Evolutionary conservation across 64 coral and sea anemone genomes (phyloP), one percentile per base, ranked within the genome.

Genomic region (Dendrophyllia cribrosa): DNA sequence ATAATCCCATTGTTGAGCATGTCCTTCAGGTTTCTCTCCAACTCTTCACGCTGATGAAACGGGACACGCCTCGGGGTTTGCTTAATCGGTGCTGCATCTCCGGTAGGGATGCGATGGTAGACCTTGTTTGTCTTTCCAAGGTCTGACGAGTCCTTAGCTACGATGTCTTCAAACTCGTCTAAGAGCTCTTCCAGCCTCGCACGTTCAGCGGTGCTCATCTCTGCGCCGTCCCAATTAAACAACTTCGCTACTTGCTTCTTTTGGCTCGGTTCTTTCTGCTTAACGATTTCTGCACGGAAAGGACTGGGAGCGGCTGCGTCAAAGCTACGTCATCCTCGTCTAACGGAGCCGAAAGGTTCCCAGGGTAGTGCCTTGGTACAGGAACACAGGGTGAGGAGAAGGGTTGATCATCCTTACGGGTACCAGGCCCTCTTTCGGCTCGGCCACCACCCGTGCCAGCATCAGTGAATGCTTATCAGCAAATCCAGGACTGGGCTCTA

Each of bases 381-480:
- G 44, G 75, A 78, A 56, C 86, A 88, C 70, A 7, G 68, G 70
- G 58, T 75, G 20, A 46, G 86, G 72, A 73, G 72, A 88, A 59
- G 71, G 72, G 43, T 88, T 88, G 51, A 88, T 75, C 58, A 88
- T 24, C 21, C 86, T 74, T 20, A 88, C 72, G 19, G 69, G 71
- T 61, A 88, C 86, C 52, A 75, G 68, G 71, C 74, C 72, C 52
- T 17, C 72, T 46, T 64, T 88, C 46, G 86, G 86, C 46, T 75
- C 24, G 11, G 13, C 86, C 22, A 88, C 20, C 17, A 43, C 69
- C 12, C 83, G 26, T 7, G 83, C 83, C 1, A 86, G 11, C 64
- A 86, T n/a, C 9, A 86, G 46, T 4, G 34, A 9, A 52, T 86
- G 83, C 0, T 48, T 69, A 3, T 13, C 60, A 0, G 21, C 43